phyloP scores from a whole-genome alignment of 1,140 invertebrate species.

The Parapsyche elsis region DNA sequence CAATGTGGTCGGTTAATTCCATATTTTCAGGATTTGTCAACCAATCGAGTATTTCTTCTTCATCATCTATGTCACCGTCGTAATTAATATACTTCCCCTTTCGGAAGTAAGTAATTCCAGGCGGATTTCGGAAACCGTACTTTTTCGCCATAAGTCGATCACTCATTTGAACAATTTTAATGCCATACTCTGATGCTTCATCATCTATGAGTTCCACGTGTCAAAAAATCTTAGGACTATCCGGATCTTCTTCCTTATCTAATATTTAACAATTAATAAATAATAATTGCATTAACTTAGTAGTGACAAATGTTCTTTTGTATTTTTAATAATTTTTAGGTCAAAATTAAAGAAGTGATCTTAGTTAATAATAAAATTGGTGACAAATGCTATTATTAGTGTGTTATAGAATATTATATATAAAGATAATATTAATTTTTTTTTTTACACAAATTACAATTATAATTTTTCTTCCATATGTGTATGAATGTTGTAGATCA shows the following conservation, averaged over 20 bases:
- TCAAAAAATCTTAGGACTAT: conserved; percentile 80
- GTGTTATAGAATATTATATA: too few relatives aligned
- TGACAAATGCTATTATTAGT: too few relatives aligned
- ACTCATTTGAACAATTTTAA: conserved; percentile 90
- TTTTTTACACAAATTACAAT: too few relatives aligned
- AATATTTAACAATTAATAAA: conserved; percentile 9
- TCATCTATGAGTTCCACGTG: conserved; percentile 93
- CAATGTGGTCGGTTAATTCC: conserved; percentile 93
- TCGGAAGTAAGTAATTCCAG: conserved; percentile 91
- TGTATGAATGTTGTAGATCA: too few relatives aligned
- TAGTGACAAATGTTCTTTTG: conserved; percentile 40
- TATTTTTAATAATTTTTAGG: background rate
- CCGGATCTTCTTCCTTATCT: conserved; percentile 87
- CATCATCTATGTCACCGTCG: conserved; percentile 92
- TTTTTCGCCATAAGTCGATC: conserved; percentile 95
- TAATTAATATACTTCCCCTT: conserved; percentile 92
- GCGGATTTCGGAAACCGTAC: conserved; percentile 89
- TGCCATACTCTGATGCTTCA: conserved; percentile 91
- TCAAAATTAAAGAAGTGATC: background rate
- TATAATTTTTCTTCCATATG: too few relatives aligned
- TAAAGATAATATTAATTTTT: too few relatives aligned
- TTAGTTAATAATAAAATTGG: background rate
- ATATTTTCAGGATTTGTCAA: conserved; percentile 93
- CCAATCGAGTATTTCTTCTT: conserved; percentile 94
- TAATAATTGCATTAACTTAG: background rate